Evolutionary conservation across 2,888 invertebrate species (phyloP), one percentile per base, ranked within the genome.

Genomic region (Drosophila engyochracea): DNA sequence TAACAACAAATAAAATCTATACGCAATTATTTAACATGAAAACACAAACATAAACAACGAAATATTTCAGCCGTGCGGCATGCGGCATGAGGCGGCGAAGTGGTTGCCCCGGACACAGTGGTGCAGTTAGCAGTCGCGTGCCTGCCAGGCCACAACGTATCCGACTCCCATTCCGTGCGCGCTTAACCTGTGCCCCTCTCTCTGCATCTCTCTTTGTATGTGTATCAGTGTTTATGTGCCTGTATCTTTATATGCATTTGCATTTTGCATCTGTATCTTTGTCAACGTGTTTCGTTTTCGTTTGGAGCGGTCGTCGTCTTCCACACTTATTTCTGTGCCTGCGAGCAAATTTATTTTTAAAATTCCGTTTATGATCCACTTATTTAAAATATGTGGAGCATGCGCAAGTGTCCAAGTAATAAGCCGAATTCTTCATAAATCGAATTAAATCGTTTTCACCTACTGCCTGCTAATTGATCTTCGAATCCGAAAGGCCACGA

Each of bases 1-100:
- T 74, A 82, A 65, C 62, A 74, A 69, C 83, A 83, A 89, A 86
- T 79, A 90, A 89, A 85, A 77, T 79, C 63, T 74, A 75, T 90
- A 90, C 86, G 91, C 86, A 87, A 85, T 90, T 86, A 89, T 90
- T 90, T 79, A 90, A 89, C 89, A 89, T 62, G 70, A 89, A 78
- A 85, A 76, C 73, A 74, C 70, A 81, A 72, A 82, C 74, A 74
- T 51, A 51, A 39, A 81, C 61, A 72, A 69, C 80, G 65, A 35
- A 59, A 59, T 63, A 66, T 28, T 41, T 44, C 63, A 66, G 71
- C 63, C 68, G 58, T 74, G 77, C 63, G 70, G 67, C 61, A 64
- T 44, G 57, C 55, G 74, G 67, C 57, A 68, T 31, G 59, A 64
- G 44, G 60, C 62, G 69, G 77, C 89, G 63, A 76, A 86, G 86